Evolutionary conservation across 2,888 invertebrate species (phyloP), one percentile per base, ranked within the genome.

Genomic region (Hofmannophila pseudospretella): DNA sequence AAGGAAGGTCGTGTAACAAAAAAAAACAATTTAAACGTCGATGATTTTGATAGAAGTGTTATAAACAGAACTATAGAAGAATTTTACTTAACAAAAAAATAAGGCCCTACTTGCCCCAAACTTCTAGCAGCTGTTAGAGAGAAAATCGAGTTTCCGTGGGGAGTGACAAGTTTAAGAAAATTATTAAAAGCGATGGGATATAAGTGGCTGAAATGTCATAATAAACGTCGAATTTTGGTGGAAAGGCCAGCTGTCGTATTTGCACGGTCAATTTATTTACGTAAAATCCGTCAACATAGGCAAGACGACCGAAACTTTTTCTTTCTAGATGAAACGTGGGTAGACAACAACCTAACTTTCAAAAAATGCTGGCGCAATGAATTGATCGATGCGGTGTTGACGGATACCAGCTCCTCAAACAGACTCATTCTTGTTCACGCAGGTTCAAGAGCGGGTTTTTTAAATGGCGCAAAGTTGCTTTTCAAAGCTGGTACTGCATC

Each of bases 121-220:
- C 38, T 47, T 9, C 34, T 40, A 7, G 29, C 36, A 23, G 39
- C 36, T 12, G 30, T 46, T 34, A 11, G 35, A 11, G 35, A 41
- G 11, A 43, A 43, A 37, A 35, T 41, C 7, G 38, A 43, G 11
- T 44, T 44, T 34, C 41, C 41, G 23, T 44, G 41, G 38, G 36
- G 34, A 32, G 34, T 36, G 28, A 39, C 36, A 7, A 41, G 36
- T 41, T 37, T 46, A 25, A 38, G 41, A 36, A 41, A 40, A 32
- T 32, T 44, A 9, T 34, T 44, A 23, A 39, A 46, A 37, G 30
- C 28, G 1, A 43, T 44, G 39, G 41, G 46, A 27, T 46, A 42
- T 34, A 39, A 41, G 35, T 46, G 44, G 39, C 31, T 32, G 4
- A 46, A 46, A 38, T 46, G 37, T 41, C 41, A 41, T 23, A 36